Evolutionary conservation across 2,113 vertebrate species (phyloP).

Genomic region (Recurvirostra avosetta): DNA sequence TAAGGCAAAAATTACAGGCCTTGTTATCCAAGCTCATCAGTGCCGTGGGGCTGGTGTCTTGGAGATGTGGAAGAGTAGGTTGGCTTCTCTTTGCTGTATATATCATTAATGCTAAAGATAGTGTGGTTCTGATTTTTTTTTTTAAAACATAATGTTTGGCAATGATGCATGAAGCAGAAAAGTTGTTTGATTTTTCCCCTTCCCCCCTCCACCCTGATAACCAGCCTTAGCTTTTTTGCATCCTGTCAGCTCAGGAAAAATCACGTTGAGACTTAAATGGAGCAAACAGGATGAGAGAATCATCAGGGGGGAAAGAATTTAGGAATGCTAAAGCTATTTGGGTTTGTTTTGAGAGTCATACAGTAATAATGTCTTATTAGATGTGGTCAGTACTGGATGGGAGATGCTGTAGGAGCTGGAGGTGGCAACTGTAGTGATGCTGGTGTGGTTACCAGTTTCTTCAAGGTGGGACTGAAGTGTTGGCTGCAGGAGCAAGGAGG

Average conservation of each 20-base stretch:
- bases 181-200: neutral
- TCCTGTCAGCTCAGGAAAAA: neutral
- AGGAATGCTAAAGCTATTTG: neutral
- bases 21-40: neutral
- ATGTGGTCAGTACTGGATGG: neutral
- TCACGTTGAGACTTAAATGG: neutral
- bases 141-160: neutral
- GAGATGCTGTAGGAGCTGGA: neutral
- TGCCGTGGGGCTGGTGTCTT: neutral
- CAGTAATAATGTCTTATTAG: neutral
- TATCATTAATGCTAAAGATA: neutral
- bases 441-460: neutral
- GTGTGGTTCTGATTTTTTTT: neutral
- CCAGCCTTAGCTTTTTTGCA: neutral
- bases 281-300: neutral
- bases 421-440: neutral
- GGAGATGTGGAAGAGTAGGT: neutral
- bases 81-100: neutral
- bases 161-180: constrained; percentile 13
- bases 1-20: neutral
- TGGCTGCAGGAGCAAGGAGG: neutral
- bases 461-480: neutral
- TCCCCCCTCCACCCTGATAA: neutral
- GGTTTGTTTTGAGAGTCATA: neutral
- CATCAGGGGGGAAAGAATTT: neutral